These are phyloP conservation scores for Drosophila teissieri DNA, from an alignment of 1,140 invertebrate genomes.

Conservation along the genomic window DNA sequence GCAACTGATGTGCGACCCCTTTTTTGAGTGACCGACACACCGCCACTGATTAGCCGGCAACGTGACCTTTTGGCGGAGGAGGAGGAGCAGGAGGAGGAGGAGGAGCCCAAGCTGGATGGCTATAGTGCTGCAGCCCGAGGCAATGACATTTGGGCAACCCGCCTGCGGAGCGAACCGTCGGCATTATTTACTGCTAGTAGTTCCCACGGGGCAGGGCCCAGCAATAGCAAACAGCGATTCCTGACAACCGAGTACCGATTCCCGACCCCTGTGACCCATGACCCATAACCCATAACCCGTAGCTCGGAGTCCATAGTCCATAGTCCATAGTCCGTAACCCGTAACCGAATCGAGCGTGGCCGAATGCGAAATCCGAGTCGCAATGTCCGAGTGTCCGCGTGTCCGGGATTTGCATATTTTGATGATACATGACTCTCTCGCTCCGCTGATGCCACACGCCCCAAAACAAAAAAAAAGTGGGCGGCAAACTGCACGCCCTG, in stretches of 20 bases:
- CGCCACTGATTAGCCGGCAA: conserved; percentile 43
- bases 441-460: conserved; percentile 18
- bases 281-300: conserved; percentile 1
- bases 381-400: conserved; percentile 16
- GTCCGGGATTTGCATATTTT: conserved; percentile 76
- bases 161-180: conserved; percentile 8
- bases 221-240: conserved; percentile 5
- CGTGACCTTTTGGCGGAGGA: conserved; percentile 15
- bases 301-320: background rate
- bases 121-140: conserved; percentile 32
- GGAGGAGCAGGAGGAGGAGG: background rate
- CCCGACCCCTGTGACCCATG: background rate
- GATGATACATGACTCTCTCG: conserved; percentile 69
- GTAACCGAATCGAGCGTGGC: conserved; percentile 11
- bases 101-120: too few relatives aligned
- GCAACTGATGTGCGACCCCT: too few relatives aligned
- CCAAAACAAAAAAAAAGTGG: conserved; percentile 1
- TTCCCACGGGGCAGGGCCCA: conserved; percentile 20
- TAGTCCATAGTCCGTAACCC: conserved; percentile 2
- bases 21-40: background rate
- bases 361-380: conserved; percentile 20
- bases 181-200: conserved; percentile 70
- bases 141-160: conserved; percentile 54
- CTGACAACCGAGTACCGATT: background rate
- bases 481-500: conserved; percentile 1